Conservation (phyloP, 2,113 vertebrate species). For the Barbus barbus region DNA sequence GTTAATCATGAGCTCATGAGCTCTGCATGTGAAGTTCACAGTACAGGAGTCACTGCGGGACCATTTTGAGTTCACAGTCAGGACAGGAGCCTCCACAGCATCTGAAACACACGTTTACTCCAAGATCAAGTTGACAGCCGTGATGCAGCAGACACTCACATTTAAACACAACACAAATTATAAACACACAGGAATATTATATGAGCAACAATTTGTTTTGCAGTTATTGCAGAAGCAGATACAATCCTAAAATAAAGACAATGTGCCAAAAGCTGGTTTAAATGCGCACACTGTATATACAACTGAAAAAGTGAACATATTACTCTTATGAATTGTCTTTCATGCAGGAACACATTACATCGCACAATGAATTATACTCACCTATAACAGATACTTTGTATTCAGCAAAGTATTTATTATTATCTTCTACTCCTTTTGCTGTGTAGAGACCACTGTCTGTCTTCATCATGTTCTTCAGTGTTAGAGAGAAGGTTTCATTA, state of each 20-base stretch:
- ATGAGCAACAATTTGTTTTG: too few species aligned
- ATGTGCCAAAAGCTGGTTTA: too few species aligned
- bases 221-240: too few species aligned
- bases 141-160: too few species aligned
- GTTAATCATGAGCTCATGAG: neutral
- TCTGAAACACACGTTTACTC: neutral
- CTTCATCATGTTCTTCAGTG: too few species aligned
- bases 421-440: neutral
- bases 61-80: neutral
- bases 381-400: neutral
- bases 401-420: fast-evolving
- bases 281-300: neutral
- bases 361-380: neutral
- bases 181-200: too few species aligned
- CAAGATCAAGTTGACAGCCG: too few species aligned
- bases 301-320: too few species aligned
- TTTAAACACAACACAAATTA: too few species aligned
- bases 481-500: neutral
- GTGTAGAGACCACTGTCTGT: neutral
- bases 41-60: neutral
- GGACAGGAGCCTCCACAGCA: neutral
- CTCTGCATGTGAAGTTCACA: neutral
- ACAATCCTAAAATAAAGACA: too few species aligned
- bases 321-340: neutral
- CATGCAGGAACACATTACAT: neutral